Evolutionary conservation across 2,113 vertebrate genomes (phyloP).

Genomic region (Bufo bufo): DNA sequence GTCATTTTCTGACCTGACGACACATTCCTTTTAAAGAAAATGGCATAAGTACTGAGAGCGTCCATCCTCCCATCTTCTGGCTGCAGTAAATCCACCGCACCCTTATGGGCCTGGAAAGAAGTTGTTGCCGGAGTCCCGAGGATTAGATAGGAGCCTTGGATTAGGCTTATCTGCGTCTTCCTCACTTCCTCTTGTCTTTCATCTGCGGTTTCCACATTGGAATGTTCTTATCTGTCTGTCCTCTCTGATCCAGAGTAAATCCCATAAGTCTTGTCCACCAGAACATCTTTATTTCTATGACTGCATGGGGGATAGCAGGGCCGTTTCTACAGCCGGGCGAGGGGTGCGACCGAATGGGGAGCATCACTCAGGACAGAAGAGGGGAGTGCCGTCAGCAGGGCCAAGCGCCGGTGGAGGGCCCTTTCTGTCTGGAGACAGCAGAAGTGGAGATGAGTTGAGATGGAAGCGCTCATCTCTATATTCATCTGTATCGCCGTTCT

Average conservation of each 20-base stretch:
- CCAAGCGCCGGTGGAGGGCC: too few relatives aligned
- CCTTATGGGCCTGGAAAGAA: neutral
- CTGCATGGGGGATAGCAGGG: neutral
- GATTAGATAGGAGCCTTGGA: neutral
- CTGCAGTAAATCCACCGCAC: neutral
- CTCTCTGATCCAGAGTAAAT: neutral
- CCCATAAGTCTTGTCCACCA: neutral
- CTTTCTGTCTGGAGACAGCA: too few relatives aligned
- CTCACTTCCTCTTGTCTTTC: conserved; percentile 5
- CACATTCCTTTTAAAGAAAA: neutral
- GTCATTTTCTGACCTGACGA: too few relatives aligned
- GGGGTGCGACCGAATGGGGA: too few relatives aligned
- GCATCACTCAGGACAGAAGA: too few relatives aligned
- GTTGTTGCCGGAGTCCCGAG: neutral
- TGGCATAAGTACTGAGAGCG: neutral
- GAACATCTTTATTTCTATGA: neutral
- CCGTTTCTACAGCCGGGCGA: too few relatives aligned
- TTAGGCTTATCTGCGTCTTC: neutral
- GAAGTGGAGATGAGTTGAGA: too few relatives aligned
- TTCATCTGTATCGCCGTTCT: too few relatives aligned
- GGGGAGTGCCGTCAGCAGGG: too few relatives aligned
- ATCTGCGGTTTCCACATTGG: neutral
- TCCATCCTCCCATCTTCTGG: neutral
- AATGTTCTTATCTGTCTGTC: conserved; percentile 4
- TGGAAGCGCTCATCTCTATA: too few relatives aligned